Evolutionary conservation across 1,140 invertebrate genomes (phyloP), one percentile per base, ranked within the genome.

Genomic region (Conopomorpha cramerella): DNA sequence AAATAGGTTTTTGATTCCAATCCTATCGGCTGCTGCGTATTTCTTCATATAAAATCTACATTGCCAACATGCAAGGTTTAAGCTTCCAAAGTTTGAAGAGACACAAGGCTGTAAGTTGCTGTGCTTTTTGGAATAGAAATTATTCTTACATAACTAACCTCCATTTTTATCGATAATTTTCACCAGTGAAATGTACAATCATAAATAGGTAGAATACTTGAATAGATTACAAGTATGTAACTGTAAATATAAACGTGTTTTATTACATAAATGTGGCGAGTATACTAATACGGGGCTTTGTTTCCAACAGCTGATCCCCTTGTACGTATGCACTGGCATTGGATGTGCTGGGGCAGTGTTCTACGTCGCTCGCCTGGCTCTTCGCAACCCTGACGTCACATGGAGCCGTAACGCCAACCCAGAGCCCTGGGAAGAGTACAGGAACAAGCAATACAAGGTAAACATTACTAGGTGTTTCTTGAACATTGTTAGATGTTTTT

Each of bases 381-480:
- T 77, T 0, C 80, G 79, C 33, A 89, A 82, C 51, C 91, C 92
- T 25, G 91, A 93, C 55, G 91, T 93, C 8, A 78, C 86, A 30
- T 93, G 90, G 90, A 82, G 82, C 45, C 81, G 80, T 28, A 83
- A 79, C 29, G 64, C 53, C 13, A 91, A 91, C 51, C 83, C 85
- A 2, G 88, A 91, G 53, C 90, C 92, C 3, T 91, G 89, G 86
- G 78, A 93, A 48, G 83, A 86, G 38, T 94, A 89, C 59, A 78
- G 80, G 32, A 71, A 84, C 34, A 93, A 91, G 58, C 86, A 90
- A 50, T 92, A 93, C 56, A 93, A 93, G 83, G 91, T 92, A 77
- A 30, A 36, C 40, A 37, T 32, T 18, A 38, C 30, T 17, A 34
- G 31, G 13, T 26, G 26, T 23, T 33, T 16, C n/a, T n/a, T n/a